phyloP scores from a whole-genome alignment of 2,888 invertebrate genomes.

The Orthosia gothica region DNA sequence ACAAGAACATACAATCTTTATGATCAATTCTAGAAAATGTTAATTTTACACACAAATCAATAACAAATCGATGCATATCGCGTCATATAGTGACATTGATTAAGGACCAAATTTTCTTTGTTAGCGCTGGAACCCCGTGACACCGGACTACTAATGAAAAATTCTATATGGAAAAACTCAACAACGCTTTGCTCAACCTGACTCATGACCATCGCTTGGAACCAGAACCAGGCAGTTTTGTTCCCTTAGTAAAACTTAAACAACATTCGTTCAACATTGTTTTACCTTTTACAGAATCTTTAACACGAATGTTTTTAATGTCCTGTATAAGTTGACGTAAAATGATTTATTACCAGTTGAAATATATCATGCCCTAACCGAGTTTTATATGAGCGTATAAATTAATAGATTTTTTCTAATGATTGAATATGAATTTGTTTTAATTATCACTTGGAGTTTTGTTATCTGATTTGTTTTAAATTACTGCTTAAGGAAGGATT shows the following conservation, averaged over 20 bases:
- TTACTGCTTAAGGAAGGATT: slow-evolving; percentile 44
- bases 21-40: too few relatives aligned
- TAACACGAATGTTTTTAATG: slow-evolving; percentile 50
- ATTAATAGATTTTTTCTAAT: slow-evolving; percentile 36
- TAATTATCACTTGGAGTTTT: slow-evolving; percentile 50
- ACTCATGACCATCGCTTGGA: neutral
- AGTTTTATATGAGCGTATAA: slow-evolving; percentile 16
- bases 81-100: too few relatives aligned
- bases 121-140: too few relatives aligned
- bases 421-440: slow-evolving; percentile 42
- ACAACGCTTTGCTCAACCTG: neutral
- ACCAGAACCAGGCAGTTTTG: neutral
- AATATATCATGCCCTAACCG: slow-evolving; percentile 43
- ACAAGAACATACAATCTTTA: too few relatives aligned
- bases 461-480: slow-evolving; percentile 49
- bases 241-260: slow-evolving; percentile 1
- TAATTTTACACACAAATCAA: too few relatives aligned
- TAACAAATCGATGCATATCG: too few relatives aligned
- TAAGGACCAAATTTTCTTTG: too few relatives aligned
- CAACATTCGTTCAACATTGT: slow-evolving; percentile 32
- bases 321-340: slow-evolving; percentile 47
- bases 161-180: neutral
- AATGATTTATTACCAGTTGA: slow-evolving; percentile 54
- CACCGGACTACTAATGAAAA: neutral
- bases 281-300: slow-evolving; percentile 39